Conservation (phyloP, 2,797 vertebrate genomes). For the Zalophus californianus region DNA sequence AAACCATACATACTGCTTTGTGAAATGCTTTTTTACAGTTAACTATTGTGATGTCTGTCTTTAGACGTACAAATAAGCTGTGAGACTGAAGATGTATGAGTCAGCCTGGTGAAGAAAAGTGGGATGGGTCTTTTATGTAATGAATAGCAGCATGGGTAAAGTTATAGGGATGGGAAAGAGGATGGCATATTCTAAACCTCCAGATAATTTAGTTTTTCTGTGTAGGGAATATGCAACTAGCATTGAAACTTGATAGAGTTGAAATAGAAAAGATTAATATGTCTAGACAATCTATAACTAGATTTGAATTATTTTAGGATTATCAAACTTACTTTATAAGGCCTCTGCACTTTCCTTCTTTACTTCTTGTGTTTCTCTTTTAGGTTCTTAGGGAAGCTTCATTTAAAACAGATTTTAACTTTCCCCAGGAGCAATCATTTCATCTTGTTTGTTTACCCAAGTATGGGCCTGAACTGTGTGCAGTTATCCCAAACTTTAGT, state of each 20-base stretch:
- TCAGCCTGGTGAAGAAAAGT: neutral
- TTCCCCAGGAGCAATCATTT: neutral
- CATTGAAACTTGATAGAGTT: neutral
- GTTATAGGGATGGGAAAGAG: neutral
- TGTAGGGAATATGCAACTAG: neutral
- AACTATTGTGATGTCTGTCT: neutral
- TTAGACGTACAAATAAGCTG: neutral
- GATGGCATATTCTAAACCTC: neutral
- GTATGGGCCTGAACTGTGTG: neutral
- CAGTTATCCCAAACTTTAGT: neutral
- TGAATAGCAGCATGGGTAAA: neutral
- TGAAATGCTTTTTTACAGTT: neutral
- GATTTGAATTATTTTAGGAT: neutral
- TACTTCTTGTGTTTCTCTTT: neutral
- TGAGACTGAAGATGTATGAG: neutral
- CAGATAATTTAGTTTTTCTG: neutral
- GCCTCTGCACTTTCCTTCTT: neutral
- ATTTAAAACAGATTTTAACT: neutral
- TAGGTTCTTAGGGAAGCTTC: neutral
- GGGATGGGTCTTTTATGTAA: neutral
- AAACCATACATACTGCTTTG: neutral
- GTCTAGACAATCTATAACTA: neutral
- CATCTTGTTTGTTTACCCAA: neutral
- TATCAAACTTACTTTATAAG: neutral
- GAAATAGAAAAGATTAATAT: neutral